Conservation (phyloP, 1,140 invertebrate species). For the Panagrolaimus sp. region DNA sequence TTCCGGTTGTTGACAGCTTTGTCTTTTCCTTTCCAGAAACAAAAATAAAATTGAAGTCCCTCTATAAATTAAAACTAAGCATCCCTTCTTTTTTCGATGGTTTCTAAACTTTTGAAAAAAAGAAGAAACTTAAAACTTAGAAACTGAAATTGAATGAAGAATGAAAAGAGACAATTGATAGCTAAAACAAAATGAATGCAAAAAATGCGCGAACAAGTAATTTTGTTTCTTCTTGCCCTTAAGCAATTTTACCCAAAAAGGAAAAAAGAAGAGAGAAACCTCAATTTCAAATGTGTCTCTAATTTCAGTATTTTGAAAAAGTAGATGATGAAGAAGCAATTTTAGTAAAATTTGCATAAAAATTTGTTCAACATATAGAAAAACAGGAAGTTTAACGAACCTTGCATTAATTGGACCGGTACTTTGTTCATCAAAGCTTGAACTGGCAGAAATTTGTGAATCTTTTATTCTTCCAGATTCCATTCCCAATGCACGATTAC, state of each 20-base stretch:
- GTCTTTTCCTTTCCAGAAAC: too few species aligned
- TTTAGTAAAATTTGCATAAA: neutral
- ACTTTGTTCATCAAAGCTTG: constrained; percentile 60
- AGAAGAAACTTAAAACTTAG: too few species aligned
- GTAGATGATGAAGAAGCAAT: constrained; percentile 18
- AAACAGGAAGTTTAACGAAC: constrained; percentile 59
- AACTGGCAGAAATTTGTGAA: constrained; percentile 60
- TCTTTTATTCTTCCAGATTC: constrained; percentile 60
- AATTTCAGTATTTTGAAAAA: constrained; percentile 7
- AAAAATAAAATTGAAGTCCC: too few species aligned
- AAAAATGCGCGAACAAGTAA: constrained; percentile 9
- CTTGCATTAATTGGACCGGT: constrained; percentile 62
- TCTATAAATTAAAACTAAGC: too few species aligned
- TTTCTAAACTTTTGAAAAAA: too few species aligned
- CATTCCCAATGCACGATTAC: constrained; percentile 61
- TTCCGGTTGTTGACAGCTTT: too few species aligned
- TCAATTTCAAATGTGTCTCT: constrained; percentile 5
- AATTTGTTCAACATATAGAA: constrained; percentile 14
- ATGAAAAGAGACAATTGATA: too few species aligned
- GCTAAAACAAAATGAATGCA: too few species aligned
- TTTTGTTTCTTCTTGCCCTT: neutral
- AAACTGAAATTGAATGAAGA: too few species aligned
- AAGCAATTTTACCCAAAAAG: neutral
- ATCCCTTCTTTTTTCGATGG: too few species aligned
- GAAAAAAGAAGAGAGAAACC: too few species aligned